Percentiles rank a stretch among this genome's conserved stretches.
These are phyloP conservation scores for Desmodus rotundus DNA, from an alignment of 2,113 vertebrate species.

Conservation along the genomic window DNA sequence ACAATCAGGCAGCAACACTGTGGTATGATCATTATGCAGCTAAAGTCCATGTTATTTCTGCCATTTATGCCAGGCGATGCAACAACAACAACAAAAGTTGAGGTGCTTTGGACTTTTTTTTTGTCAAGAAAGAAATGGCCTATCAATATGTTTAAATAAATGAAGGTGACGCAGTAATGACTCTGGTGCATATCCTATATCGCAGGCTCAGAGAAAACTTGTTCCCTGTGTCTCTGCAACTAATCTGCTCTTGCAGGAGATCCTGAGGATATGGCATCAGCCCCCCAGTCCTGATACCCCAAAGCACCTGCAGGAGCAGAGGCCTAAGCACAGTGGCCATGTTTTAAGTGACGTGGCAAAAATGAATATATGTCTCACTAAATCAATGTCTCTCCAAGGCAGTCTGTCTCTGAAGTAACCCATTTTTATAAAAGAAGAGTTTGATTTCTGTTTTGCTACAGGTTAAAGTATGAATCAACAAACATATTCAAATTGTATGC, in stretches of 20 bases:
- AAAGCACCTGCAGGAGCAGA: not conserved
- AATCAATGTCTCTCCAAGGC: not conserved
- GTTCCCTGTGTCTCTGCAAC: not conserved
- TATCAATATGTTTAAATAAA: slow-evolving; percentile 33
- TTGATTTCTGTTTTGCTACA: slow-evolving; percentile 21
- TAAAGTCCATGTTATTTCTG: slow-evolving; percentile 14
- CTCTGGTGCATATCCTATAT: not conserved
- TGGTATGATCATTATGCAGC: not conserved
- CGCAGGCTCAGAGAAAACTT: not conserved
- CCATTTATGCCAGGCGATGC: not conserved
- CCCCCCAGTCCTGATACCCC: not conserved
- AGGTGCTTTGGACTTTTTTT: not conserved
- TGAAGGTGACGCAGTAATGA: not conserved
- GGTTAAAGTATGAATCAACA: not conserved
- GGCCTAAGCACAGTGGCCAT: not conserved
- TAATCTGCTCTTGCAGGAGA: not conserved
- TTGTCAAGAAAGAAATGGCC: not conserved
- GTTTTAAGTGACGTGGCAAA: slow-evolving; percentile 17
- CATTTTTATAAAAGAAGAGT: slow-evolving; percentile 11
- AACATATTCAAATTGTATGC: not conserved
- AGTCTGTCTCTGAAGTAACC: slow-evolving; percentile 3
- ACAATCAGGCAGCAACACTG: not conserved
- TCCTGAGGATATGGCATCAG: not conserved
- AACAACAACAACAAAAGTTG: not conserved
- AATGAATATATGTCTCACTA: not conserved